phyloP scores from a whole-genome alignment of 1,140 invertebrate genomes.

The Protaetia brevitarsis region DNA sequence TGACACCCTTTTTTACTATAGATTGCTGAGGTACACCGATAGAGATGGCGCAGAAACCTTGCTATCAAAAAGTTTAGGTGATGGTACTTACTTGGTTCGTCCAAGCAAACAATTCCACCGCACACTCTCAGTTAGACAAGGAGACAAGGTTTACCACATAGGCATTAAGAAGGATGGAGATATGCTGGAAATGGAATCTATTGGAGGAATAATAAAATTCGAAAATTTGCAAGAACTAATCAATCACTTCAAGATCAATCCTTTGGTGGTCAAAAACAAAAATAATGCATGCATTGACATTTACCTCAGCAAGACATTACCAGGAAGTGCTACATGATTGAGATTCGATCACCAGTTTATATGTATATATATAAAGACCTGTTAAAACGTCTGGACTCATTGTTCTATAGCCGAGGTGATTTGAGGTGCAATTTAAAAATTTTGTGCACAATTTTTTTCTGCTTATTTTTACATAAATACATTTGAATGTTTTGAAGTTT shows the following conservation, averaged over 20 bases:
- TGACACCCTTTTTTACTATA: too few relatives aligned
- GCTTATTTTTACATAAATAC: too few relatives aligned
- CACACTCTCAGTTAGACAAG: not conserved
- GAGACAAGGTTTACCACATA: conserved; percentile 6
- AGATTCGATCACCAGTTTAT: too few relatives aligned
- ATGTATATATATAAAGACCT: too few relatives aligned
- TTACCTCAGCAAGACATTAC: not conserved
- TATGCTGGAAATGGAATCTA: not conserved
- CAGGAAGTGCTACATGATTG: too few relatives aligned
- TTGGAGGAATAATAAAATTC: not conserved
- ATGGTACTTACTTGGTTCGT: conserved; percentile 1
- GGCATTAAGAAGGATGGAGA: not conserved
- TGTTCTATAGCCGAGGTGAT: too few relatives aligned
- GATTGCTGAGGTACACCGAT: too few relatives aligned
- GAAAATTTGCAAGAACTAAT: not conserved
- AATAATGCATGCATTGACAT: not conserved
- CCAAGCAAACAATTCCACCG: not conserved
- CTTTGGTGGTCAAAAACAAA: not conserved
- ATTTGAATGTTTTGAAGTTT: too few relatives aligned
- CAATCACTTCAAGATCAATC: not conserved
- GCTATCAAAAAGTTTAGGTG: not conserved
- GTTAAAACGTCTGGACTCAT: too few relatives aligned
- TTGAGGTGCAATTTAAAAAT: too few relatives aligned
- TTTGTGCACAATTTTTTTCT: too few relatives aligned
- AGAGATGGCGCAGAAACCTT: too few relatives aligned